Evolutionary conservation across 2,888 invertebrate genomes (phyloP).

Genomic region (Crematogaster levior): DNA sequence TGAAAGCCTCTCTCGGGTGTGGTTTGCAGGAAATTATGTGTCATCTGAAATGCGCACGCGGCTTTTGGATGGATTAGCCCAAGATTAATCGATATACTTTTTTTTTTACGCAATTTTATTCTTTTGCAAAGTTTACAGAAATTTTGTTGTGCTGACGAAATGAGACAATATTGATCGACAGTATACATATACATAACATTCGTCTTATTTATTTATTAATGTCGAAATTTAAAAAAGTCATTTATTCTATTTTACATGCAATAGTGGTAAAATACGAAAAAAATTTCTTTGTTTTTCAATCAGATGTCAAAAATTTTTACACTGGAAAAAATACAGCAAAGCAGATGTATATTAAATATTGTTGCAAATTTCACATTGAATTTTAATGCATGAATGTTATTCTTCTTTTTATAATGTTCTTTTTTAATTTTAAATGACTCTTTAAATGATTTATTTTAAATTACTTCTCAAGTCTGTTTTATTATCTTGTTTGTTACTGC

Average conservation of each 20-base stretch:
- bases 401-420: neutral
- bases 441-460: neutral
- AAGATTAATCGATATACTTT: constrained; percentile 27
- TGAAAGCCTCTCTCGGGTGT: constrained; percentile 43
- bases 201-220: neutral
- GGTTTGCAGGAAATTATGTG: constrained; percentile 46
- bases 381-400: neutral
- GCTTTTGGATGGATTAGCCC: constrained; percentile 29
- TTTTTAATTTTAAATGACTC: no score
- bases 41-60: constrained; percentile 36
- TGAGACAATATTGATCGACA: neutral
- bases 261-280: neutral
- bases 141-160: neutral
- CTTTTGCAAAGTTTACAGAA: neutral
- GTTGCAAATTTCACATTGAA: neutral
- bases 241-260: neutral
- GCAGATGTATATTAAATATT: neutral
- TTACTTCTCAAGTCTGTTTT: neutral
- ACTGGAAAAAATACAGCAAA: neutral
- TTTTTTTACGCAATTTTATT: constrained; percentile 1
- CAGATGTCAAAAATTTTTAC: neutral
- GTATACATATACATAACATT: neutral
- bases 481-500: neutral
- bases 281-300: neutral
- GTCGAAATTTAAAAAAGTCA: neutral